These are phyloP conservation scores for Agonopterix alstromeriana DNA, from an alignment of 2,888 invertebrate species.

Conservation along the genomic window DNA sequence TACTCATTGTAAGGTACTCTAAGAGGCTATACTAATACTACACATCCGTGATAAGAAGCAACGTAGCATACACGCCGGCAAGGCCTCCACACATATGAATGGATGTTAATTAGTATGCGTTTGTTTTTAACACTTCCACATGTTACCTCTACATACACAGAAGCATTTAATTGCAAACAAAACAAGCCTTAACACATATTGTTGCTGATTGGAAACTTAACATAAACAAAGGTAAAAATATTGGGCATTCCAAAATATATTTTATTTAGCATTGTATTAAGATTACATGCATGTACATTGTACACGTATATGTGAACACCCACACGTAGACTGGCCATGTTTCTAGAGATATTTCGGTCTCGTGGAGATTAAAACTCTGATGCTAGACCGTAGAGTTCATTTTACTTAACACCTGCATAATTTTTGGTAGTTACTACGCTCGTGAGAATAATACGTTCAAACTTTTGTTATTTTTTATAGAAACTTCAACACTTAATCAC, in stretches of 20 bases:
- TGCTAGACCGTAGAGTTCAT: constrained; percentile 24
- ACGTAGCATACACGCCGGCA: constrained; percentile 43
- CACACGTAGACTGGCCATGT: constrained; percentile 10
- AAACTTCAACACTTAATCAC: constrained; percentile 60
- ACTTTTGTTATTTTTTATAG: constrained; percentile 61
- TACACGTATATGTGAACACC: constrained; percentile 15
- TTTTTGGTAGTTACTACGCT: constrained; percentile 43
- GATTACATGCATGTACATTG: constrained; percentile 3
- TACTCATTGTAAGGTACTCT: not conserved
- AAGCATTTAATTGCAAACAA: constrained; percentile 21
- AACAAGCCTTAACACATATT: constrained; percentile 40
- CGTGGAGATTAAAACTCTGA: constrained; percentile 17
- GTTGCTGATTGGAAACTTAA: constrained; percentile 35
- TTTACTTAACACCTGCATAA: constrained; percentile 37
- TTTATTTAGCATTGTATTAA: constrained; percentile 14
- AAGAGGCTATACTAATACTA: constrained; percentile 16
- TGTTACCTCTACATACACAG: constrained; percentile 11
- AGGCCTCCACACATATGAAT: constrained; percentile 65
- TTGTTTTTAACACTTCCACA: constrained; percentile 57
- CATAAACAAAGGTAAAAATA: constrained; percentile 27
- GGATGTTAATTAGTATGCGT: constrained; percentile 67
- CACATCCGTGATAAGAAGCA: constrained; percentile 50
- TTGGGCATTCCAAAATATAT: constrained; percentile 20
- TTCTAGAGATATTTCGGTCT: constrained; percentile 1
- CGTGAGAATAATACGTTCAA: constrained; percentile 58